Evolutionary conservation across 2,113 vertebrate genomes (phyloP), one percentile per base, ranked within the genome.

Genomic region (Gulo gulo): DNA sequence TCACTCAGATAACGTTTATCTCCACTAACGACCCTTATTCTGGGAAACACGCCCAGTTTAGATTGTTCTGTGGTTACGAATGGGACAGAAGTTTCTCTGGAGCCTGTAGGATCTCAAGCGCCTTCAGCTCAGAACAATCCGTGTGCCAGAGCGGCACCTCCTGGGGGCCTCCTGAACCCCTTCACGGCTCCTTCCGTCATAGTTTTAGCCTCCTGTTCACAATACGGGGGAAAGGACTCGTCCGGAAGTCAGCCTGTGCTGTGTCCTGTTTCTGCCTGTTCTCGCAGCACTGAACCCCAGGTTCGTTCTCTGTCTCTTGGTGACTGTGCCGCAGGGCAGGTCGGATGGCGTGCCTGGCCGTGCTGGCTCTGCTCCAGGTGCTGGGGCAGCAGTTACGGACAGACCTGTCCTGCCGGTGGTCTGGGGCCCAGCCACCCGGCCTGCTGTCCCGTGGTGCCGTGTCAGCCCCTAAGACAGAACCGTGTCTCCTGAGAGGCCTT

Each of bases 391-490:
- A 16, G 34, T 63, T 69, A n/a, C n/a, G 69, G 45, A 31, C 65
- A 34, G 57, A 13, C 57, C 0, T 4, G 6, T 61, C 11, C 18
- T 26, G 69, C 91, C 15, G 7, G 39, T 3, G 4, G 18, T 5
- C 55, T 29, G 14, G 24, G 87, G 29, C 71, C 8, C 21, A 21
- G 7, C 39, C 23, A 18, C 57, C 18, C 0, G 36, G 31, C 21
- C 39, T 13, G 10, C 42, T 14, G 10, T 2, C 26, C 31, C 31
- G 0, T 4, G 11, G 57, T 34, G 12, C 34, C 15, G 15, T 2
- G 0, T 13, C 10, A 0, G 87, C 6, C 8, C 5, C 71, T 18
- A 6, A 92, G 50, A 23, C 24, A 74, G 52, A 67, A 4, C 10
- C 2, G 31, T 13, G 24, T 50, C 24, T 36, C 91, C 76, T 47